phyloP scores from a whole-genome alignment of 2,113 vertebrate species.

The Scophthalmus maximus region DNA sequence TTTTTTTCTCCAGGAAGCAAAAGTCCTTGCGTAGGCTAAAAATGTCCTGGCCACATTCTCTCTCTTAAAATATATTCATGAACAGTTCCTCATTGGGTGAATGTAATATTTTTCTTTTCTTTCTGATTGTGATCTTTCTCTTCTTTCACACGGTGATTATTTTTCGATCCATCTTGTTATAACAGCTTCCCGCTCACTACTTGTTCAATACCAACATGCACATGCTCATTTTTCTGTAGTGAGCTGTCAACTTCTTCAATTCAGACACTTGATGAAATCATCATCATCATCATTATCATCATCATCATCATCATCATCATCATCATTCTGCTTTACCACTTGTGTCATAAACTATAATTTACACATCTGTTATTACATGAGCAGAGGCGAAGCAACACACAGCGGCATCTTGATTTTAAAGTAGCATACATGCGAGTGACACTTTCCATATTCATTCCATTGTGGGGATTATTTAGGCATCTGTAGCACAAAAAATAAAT shows the following conservation, averaged over 20 bases:
- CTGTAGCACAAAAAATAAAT: too few species aligned
- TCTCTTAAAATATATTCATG: not conserved
- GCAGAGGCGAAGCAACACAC: not conserved
- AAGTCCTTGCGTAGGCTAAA: constrained; percentile 15
- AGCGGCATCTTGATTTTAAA: not conserved
- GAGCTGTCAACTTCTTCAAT: not conserved
- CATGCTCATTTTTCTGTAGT: not conserved
- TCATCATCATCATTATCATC: constrained; percentile 15
- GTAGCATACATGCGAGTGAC: not conserved
- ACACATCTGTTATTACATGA: not conserved
- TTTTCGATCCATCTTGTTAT: not conserved
- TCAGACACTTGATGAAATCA: constrained; percentile 7
- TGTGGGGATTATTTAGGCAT: not conserved
- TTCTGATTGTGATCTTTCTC: not conserved
- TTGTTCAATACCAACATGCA: too few species aligned
- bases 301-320: constrained; percentile 14
- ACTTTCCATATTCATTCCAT: not conserved
- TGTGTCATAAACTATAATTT: constrained; percentile 32
- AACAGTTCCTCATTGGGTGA: constrained; percentile 9
- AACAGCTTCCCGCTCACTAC: too few species aligned
- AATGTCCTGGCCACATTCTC: not conserved
- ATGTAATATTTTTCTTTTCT: not conserved
- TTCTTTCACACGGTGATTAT: too few species aligned
- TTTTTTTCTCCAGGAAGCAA: constrained; percentile 11
- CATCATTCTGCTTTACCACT: constrained; percentile 6